Evolutionary conservation across 2,797 vertebrate genomes (phyloP).

Genomic region (Lepus oiostolus): DNA sequence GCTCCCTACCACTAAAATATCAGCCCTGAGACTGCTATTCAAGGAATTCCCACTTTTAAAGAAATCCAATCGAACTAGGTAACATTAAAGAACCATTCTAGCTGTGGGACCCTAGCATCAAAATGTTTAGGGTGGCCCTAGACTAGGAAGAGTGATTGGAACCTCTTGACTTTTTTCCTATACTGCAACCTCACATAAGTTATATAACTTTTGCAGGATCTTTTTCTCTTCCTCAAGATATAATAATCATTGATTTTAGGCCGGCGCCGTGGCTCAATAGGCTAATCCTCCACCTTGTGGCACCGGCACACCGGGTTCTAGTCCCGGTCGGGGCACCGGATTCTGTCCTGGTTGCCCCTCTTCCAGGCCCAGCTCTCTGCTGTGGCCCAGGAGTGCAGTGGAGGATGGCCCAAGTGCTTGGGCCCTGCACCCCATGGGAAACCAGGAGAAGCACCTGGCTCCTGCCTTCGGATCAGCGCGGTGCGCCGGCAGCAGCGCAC

Average conservation of each 20-base stretch:
- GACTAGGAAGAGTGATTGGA: not conserved
- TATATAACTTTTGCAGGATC: not conserved
- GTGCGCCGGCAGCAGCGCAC: too few relatives aligned
- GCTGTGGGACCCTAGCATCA: not conserved
- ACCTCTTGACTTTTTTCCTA: not conserved
- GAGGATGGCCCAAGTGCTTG: too few relatives aligned
- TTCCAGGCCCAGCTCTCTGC: too few relatives aligned
- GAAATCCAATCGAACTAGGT: not conserved
- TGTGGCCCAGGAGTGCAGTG: too few relatives aligned
- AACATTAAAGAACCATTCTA: constrained; percentile 8
- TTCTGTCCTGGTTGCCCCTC: too few relatives aligned
- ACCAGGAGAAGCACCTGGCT: too few relatives aligned
- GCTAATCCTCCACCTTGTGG: too few relatives aligned
- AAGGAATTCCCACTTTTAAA: not conserved
- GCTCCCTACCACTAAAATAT: not conserved
- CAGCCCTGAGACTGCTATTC: not conserved
- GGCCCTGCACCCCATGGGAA: too few relatives aligned
- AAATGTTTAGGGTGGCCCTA: not conserved
- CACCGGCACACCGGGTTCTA: too few relatives aligned
- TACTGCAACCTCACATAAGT: not conserved
- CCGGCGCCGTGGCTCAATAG: too few relatives aligned
- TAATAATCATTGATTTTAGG: not conserved
- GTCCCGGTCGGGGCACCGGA: too few relatives aligned
- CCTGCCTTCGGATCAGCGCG: too few relatives aligned
- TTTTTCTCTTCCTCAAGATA: not conserved